These are phyloP conservation scores for Hanleya hanleyi DNA, from an alignment of 2,888 invertebrate species.

Conservation along the genomic window DNA sequence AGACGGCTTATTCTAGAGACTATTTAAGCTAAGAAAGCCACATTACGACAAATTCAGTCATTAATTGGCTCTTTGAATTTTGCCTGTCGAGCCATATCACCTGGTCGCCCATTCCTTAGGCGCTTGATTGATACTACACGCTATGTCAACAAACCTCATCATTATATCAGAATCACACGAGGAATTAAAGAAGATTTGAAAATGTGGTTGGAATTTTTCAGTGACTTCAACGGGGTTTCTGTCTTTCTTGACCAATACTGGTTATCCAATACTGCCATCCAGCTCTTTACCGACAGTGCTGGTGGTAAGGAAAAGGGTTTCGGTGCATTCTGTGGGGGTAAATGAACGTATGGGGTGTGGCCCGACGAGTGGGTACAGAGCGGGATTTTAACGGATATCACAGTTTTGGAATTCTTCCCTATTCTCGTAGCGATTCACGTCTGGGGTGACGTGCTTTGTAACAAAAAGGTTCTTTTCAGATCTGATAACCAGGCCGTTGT, in stretches of 20 bases:
- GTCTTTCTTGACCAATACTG: conserved; percentile 24
- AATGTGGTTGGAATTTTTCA: conserved; percentile 21
- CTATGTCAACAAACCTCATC: conserved; percentile 13
- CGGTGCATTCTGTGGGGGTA: neutral
- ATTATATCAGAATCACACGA: conserved; percentile 13
- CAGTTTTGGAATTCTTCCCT: conserved; percentile 5
- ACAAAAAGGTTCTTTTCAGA: neutral
- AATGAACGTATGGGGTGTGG: no score
- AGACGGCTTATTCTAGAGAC: no score
- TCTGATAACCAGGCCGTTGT: conserved; percentile 3
- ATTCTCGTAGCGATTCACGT: neutral
- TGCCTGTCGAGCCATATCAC: conserved; percentile 24
- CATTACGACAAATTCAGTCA: no score
- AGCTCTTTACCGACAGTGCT: conserved; percentile 11
- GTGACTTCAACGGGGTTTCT: conserved; percentile 21
- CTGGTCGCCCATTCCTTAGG: conserved; percentile 27
- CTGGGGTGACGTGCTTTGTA: neutral
- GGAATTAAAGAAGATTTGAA: conserved; percentile 19
- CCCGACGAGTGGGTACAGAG: conserved; percentile 4
- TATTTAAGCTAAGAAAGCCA: no score
- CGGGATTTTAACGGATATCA: neutral
- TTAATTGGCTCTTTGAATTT: no score
- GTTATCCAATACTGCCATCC: neutral
- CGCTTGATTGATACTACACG: conserved; percentile 21
- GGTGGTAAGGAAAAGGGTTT: neutral